Evolutionary conservation across 2,888 invertebrate genomes (phyloP).

Genomic region (Noctua pronuba): DNA sequence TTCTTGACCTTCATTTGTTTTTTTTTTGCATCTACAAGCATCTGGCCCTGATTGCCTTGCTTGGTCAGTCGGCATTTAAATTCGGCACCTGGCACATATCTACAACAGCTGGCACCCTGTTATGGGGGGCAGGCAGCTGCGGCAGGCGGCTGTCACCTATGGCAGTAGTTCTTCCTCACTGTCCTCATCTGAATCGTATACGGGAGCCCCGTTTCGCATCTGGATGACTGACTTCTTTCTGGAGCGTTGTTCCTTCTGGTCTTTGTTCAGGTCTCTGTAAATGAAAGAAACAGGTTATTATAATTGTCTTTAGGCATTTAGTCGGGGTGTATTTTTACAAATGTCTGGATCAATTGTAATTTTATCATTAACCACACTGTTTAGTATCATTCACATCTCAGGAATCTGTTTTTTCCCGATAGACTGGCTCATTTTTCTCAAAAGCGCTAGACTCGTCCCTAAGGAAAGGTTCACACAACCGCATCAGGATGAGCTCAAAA

Average conservation of each 20-base stretch:
- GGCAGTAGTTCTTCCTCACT: conserved; percentile 92
- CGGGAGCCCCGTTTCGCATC: conserved; percentile 89
- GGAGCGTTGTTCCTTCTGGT: conserved; percentile 89
- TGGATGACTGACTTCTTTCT: conserved; percentile 91
- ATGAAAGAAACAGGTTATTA: conserved; percentile 26
- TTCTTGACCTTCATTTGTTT: not conserved
- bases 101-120: conserved; percentile 41
- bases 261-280: conserved; percentile 85
- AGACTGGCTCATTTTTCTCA: not conserved
- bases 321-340: not conserved
- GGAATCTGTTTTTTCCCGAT: not conserved
- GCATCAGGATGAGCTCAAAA: not conserved
- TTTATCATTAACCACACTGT: not conserved
- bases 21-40: conserved; percentile 15
- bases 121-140: conserved; percentile 34
- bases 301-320: not conserved
- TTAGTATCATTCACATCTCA: not conserved
- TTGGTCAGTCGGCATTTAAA: conserved; percentile 23
- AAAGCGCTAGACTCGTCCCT: not conserved
- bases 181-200: conserved; percentile 91
- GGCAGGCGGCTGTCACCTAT: conserved; percentile 47
- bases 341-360: not conserved
- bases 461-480: not conserved
- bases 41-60: not conserved
- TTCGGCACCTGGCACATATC: conserved; percentile 12